phyloP scores from a whole-genome alignment of 2,888 invertebrate genomes.

The Stenurella melanura region DNA sequence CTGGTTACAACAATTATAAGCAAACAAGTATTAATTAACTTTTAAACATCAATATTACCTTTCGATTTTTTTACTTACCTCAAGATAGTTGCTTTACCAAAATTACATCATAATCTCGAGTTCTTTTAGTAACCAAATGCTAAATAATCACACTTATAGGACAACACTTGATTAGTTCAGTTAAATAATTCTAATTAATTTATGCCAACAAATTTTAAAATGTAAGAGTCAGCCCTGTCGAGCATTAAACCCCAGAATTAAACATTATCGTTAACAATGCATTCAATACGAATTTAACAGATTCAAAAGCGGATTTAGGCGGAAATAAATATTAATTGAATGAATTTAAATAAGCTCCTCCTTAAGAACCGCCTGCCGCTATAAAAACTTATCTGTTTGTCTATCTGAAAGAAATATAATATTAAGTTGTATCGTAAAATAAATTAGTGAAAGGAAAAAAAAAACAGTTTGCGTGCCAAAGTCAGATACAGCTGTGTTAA shows the following conservation, averaged over 20 bases:
- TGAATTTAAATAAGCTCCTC: constrained; percentile 36
- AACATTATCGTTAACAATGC: constrained; percentile 9
- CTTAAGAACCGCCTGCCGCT: constrained; percentile 24
- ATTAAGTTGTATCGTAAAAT: background rate
- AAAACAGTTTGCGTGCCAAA: background rate
- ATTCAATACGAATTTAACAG: constrained; percentile 16
- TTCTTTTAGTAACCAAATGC: too few relatives aligned
- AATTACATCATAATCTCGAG: too few relatives aligned
- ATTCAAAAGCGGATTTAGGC: constrained; percentile 25
- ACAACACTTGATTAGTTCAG: too few relatives aligned
- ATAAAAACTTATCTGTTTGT: constrained; percentile 24
- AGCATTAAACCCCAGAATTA: background rate
- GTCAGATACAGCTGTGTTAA: background rate
- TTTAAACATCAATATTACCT: too few relatives aligned
- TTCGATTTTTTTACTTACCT: too few relatives aligned
- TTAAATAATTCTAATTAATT: too few relatives aligned
- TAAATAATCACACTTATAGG: too few relatives aligned
- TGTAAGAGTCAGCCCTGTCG: background rate
- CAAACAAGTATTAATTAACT: too few relatives aligned
- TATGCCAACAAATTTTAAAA: too few relatives aligned
- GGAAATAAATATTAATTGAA: constrained; percentile 25
- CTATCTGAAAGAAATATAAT: constrained; percentile 4
- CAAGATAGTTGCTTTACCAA: too few relatives aligned
- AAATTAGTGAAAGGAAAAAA: constrained; percentile 1
- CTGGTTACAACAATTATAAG: too few relatives aligned